Base-by-base conservation (phyloP, 2,113 vertebrate species). In the Lutjanus erythropterus region DNA sequence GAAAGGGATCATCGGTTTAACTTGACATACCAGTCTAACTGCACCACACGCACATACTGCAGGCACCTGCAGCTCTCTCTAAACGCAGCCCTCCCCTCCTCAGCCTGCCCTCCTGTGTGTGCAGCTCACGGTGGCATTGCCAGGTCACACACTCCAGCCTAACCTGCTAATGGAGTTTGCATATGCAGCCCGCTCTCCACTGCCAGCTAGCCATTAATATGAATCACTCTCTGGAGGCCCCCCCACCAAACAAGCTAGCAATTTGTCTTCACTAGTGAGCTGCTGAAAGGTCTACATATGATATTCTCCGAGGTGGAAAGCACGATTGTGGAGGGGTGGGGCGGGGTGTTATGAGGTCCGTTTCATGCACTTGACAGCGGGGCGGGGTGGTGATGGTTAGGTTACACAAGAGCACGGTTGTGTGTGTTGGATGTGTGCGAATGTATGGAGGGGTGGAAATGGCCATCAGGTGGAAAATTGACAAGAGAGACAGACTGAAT, bases 181-280 rank as follows among this genome's bases (percentile, higher is more conserved):
- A 93, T 94, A 94, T 93, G 93, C 92, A 91, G 84, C 84, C 72
- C 39, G 71, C 83, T 93, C 80, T 87, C 79, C 89, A 87, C 92
- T 87, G 88, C 89, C 92, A 92, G 91, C 91, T 84, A 91, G 80
- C 92, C 93, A 95, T 95, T 95, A 95, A 94, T 95, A 94, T 91
- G 94, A 94, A 94, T 94, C 91, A 93, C 90, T 94, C 92, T 93
- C 90, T 71, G 80, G 93, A 89, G 87, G 75, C 89, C 76, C 66
- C 46, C 64, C 49, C 75, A 42, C 86, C 78, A 90, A 92, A 93
- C 90, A 94, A 90, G 90, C 88, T 69, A 83, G 93, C 92, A 94
- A 95, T 96, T 95, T 95, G 94, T 96, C 95, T 94, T 95, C 91
- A 93, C 92, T 94, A 94, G 92, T 82, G 86, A 89, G 88, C 88